Evolutionary conservation across 2,797 vertebrate genomes (phyloP).

Genomic region (Enteromius radiatus): DNA sequence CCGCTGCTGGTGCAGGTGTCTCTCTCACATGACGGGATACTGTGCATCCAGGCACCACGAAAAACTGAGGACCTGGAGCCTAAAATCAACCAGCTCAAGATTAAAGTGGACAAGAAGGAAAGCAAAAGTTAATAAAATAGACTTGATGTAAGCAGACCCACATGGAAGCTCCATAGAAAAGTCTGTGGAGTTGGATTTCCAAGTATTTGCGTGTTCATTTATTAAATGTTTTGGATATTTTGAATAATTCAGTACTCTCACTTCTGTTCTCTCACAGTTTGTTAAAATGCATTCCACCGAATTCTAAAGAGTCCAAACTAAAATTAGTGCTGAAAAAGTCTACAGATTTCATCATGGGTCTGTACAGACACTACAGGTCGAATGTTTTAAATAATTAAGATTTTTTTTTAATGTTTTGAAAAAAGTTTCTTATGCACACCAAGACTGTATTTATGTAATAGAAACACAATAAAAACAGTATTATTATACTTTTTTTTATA

Average conservation of each 20-base stretch:
- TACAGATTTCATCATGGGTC: neutral
- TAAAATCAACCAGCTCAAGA: conserved; percentile 60
- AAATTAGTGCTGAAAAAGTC: neutral
- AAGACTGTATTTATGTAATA: neutral
- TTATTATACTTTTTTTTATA: too few relatives aligned
- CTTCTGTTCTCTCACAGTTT: neutral
- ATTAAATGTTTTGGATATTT: neutral
- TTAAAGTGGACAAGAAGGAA: conserved; percentile 58
- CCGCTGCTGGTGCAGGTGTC: conserved; percentile 81
- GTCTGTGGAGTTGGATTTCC: neutral
- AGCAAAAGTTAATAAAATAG: conserved; percentile 51
- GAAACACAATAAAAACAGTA: too few relatives aligned
- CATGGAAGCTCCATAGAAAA: neutral
- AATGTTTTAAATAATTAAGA: neutral
- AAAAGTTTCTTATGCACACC: neutral
- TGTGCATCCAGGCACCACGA: conserved; percentile 81
- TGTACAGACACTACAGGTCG: neutral
- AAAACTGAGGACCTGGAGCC: conserved; percentile 72
- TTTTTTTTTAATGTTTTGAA: neutral
- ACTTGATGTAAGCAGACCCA: neutral
- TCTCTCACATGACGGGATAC: conserved; percentile 83
- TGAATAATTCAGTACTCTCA: neutral
- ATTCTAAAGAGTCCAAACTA: neutral
- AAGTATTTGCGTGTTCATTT: neutral
- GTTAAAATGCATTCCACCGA: conserved; percentile 3